phyloP scores from a whole-genome alignment of 2,797 vertebrate species.

The Champsocephalus esox region DNA sequence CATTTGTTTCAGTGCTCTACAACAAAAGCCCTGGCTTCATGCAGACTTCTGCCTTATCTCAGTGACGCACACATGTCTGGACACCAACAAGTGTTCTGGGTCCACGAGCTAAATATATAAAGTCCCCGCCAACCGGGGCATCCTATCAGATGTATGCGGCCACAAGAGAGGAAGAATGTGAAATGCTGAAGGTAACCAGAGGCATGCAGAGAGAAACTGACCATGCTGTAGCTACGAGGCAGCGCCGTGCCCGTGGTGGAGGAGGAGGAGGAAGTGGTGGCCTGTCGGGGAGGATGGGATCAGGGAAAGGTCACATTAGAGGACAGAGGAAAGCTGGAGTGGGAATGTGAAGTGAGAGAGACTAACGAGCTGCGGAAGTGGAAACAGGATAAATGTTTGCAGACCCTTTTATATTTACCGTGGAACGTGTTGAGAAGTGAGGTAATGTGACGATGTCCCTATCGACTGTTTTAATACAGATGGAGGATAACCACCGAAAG shows the following conservation, averaged over 20 bases:
- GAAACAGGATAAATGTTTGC: constrained; percentile 59
- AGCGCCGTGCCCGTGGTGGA: constrained; percentile 82
- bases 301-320: constrained; percentile 53
- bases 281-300: constrained; percentile 79
- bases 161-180: constrained; percentile 27
- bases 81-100: constrained; percentile 33
- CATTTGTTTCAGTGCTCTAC: constrained; percentile 17
- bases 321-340: constrained; percentile 43
- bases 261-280: constrained; percentile 80
- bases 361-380: constrained; percentile 29
- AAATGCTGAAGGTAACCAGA: constrained; percentile 45
- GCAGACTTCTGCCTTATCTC: constrained; percentile 44
- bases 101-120: constrained; percentile 68
- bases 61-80: constrained; percentile 39
- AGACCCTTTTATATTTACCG: constrained; percentile 33
- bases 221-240: constrained; percentile 91
- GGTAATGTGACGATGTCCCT: constrained; percentile 77
- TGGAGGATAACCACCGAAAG: background rate
- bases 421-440: constrained; percentile 28
- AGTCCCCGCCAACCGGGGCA: constrained; percentile 29
- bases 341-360: constrained; percentile 38
- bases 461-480: constrained; percentile 32
- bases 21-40: constrained; percentile 41
- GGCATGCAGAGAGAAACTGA: constrained; percentile 81
- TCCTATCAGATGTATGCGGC: constrained; percentile 49